phyloP scores from a whole-genome alignment of 2,113 vertebrate genomes.

The Phyllostomus hastatus region DNA sequence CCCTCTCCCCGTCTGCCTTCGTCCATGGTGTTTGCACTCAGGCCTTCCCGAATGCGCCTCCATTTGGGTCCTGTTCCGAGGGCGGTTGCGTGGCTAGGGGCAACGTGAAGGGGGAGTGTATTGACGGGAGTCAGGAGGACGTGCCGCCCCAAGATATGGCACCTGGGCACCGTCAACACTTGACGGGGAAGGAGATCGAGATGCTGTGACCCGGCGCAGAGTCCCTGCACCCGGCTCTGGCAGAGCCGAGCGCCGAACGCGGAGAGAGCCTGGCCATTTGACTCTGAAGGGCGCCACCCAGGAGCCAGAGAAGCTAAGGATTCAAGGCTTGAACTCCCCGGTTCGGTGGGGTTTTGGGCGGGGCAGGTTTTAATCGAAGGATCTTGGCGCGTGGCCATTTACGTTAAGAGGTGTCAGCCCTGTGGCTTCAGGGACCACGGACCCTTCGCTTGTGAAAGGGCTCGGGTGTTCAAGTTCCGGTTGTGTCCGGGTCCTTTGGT shows the following conservation, averaged over 20 bases:
- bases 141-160: not conserved
- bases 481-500: not conserved
- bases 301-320: no score
- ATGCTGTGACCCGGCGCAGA: not conserved
- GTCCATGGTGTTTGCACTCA: not conserved
- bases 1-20: accelerated
- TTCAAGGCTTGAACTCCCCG: no score
- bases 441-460: not conserved
- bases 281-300: not conserved
- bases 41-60: not conserved
- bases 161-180: not conserved
- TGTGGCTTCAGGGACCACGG: accelerated
- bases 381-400: not conserved
- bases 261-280: not conserved
- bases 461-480: not conserved
- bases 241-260: not conserved
- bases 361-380: not conserved
- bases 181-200: not conserved
- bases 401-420: not conserved
- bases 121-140: not conserved
- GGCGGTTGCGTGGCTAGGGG: not conserved
- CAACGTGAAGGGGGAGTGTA: not conserved
- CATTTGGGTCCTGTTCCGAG: not conserved
- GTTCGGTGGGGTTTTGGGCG: not conserved
- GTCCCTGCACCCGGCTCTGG: no score